A percentile compares a stretch with the other conserved stretches of the same genome.
Evolutionary conservation across 2,888 invertebrate genomes (phyloP).

Genomic region (Caenorhabditis sp.): DNA sequence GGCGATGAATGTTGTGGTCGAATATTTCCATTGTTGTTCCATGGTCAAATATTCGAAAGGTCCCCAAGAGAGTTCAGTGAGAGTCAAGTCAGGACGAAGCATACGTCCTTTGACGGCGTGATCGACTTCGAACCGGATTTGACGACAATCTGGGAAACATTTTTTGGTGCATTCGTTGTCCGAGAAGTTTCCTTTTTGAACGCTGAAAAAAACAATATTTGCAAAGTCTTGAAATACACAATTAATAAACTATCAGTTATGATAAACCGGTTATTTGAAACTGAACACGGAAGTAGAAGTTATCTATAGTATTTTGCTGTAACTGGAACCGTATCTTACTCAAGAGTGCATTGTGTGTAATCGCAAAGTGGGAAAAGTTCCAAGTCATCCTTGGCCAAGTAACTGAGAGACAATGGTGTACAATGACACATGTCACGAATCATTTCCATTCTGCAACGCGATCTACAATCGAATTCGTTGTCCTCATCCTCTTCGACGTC

Average conservation of each 20-base stretch:
- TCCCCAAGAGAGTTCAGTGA: slow-evolving; percentile 67
- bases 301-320: too few species aligned
- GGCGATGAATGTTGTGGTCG: slow-evolving; percentile 66
- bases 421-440: slow-evolving; percentile 65
- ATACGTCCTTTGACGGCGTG: slow-evolving; percentile 65
- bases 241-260: too few species aligned
- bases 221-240: too few species aligned
- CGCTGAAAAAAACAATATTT: slow-evolving; percentile 48
- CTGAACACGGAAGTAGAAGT: neutral
- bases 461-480: slow-evolving; percentile 67
- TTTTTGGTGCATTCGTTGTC: slow-evolving; percentile 62
- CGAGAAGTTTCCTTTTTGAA: slow-evolving; percentile 64
- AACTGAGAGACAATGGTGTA: slow-evolving; percentile 59
- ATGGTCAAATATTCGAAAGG: slow-evolving; percentile 68
- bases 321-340: too few species aligned
- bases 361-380: slow-evolving; percentile 66
- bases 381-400: slow-evolving; percentile 56
- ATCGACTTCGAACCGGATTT: slow-evolving; percentile 63
- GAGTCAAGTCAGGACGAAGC: slow-evolving; percentile 65
- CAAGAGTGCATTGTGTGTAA: slow-evolving; percentile 63
- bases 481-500: slow-evolving; percentile 66
- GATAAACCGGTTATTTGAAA: too few species aligned
- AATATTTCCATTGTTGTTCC: slow-evolving; percentile 65
- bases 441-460: slow-evolving; percentile 66
- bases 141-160: slow-evolving; percentile 65